Conservation (phyloP, 2,888 invertebrate genomes). For the Tetranychus truncatus region DNA sequence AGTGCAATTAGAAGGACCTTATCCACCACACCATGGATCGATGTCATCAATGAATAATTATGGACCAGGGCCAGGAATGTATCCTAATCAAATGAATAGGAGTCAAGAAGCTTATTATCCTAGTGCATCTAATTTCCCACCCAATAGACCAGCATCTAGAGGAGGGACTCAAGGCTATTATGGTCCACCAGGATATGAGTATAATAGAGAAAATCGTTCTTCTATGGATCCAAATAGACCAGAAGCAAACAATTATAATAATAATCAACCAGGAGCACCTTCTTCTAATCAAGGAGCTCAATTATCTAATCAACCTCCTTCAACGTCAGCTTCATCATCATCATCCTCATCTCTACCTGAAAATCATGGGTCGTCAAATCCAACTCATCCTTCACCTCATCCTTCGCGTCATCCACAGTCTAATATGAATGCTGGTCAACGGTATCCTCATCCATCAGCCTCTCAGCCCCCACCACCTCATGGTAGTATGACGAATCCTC, state of each 20-base stretch:
- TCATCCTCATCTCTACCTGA: neutral
- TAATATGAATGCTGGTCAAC: neutral
- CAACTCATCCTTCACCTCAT: neutral
- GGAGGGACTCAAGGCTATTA: neutral
- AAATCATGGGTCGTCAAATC: neutral
- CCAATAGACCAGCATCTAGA: neutral
- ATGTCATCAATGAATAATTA: neutral
- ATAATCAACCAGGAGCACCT: conserved; percentile 31
- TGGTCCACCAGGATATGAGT: neutral
- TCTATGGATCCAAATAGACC: neutral
- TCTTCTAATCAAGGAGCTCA: neutral
- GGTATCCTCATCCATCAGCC: neutral
- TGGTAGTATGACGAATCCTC: neutral
- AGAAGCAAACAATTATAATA: neutral
- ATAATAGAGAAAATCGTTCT: neutral
- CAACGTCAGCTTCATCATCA: neutral
- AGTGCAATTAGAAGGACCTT: conserved; percentile 18
- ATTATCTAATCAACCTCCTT: neutral
- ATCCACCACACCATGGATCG: neutral
- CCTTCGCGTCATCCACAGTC: neutral
- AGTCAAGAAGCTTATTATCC: neutral
- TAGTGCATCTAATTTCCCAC: too few species aligned
- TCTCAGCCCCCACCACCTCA: too few species aligned
- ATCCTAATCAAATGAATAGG: neutral
- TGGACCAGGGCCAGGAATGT: conserved; percentile 7